A percentile compares a stretch with the other conserved stretches of the same genome.
phyloP scores from a whole-genome alignment of 2,797 vertebrate genomes.

The Rhynchonycteris naso region DNA sequence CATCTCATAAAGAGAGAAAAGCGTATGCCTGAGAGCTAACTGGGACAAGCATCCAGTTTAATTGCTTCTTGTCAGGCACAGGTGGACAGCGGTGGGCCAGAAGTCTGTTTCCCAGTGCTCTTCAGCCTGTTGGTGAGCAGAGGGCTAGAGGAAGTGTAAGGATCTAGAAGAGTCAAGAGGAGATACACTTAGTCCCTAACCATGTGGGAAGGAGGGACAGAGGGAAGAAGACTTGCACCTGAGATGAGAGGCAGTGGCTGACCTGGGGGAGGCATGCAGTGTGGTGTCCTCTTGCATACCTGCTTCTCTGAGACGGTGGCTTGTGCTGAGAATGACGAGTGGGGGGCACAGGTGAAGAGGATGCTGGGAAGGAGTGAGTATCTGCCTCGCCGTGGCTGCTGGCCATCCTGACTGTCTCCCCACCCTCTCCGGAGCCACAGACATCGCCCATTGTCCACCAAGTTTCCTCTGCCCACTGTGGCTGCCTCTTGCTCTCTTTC shows the following conservation, averaged over 20 bases:
- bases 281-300: accelerated
- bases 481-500: not conserved
- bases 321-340: not conserved
- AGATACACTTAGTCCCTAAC: not conserved
- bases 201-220: accelerated
- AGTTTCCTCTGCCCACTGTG: accelerated
- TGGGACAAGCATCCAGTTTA: not conserved
- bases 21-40: too few relatives aligned
- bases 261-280: accelerated
- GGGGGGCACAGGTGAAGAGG: accelerated
- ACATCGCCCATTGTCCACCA: not conserved
- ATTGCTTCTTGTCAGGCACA: too few relatives aligned
- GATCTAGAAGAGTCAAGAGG: not conserved
- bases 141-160: too few relatives aligned
- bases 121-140: not conserved
- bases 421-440: accelerated
- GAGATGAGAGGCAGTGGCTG: not conserved
- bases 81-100: not conserved
- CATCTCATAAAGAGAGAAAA: not conserved
- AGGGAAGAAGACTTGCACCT: too few relatives aligned
- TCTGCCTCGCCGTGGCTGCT: not conserved
- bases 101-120: not conserved
- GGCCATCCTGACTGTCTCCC: not conserved
- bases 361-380: accelerated
- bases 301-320: accelerated